These are phyloP conservation scores for Zootermopsis nevadensis DNA, from an alignment of 2,888 invertebrate genomes.

Conservation along the genomic window DNA sequence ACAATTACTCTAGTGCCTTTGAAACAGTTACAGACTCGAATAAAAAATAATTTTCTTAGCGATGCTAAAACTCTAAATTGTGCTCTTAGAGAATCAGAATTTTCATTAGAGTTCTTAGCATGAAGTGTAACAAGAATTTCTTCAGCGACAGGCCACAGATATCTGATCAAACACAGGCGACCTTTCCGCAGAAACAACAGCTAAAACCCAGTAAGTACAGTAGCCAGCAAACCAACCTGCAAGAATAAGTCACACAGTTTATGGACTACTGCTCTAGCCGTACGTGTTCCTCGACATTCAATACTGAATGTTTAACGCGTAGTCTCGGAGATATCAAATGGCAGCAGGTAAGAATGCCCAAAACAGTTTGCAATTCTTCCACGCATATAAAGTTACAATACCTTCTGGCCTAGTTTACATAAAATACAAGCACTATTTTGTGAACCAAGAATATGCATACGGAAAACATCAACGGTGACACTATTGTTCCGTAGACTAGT, in stretches of 20 bases:
- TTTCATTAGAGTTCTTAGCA: too few species aligned
- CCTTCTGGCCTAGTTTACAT: not conserved
- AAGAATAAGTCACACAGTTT: not conserved
- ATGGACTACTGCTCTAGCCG: not conserved
- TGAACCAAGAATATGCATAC: not conserved
- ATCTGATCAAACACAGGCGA: too few species aligned
- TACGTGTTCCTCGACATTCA: not conserved
- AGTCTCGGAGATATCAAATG: not conserved
- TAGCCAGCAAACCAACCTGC: not conserved
- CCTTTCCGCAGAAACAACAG: too few species aligned
- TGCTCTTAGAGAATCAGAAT: too few species aligned
- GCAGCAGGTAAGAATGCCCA: not conserved
- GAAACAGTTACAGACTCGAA: too few species aligned
- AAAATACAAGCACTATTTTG: not conserved
- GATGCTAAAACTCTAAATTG: too few species aligned
- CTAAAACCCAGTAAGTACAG: not conserved
- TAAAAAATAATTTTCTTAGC: too few species aligned
- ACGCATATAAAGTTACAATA: not conserved
- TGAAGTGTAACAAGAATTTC: too few species aligned
- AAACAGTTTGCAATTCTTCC: not conserved
- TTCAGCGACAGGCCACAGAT: too few species aligned
- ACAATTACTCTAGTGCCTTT: too few species aligned
- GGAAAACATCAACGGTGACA: not conserved
- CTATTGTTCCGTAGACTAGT: not conserved
- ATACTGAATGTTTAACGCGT: not conserved